Base-by-base conservation (phyloP, 2,888 invertebrate genomes). In the Tipula helvola region DNA sequence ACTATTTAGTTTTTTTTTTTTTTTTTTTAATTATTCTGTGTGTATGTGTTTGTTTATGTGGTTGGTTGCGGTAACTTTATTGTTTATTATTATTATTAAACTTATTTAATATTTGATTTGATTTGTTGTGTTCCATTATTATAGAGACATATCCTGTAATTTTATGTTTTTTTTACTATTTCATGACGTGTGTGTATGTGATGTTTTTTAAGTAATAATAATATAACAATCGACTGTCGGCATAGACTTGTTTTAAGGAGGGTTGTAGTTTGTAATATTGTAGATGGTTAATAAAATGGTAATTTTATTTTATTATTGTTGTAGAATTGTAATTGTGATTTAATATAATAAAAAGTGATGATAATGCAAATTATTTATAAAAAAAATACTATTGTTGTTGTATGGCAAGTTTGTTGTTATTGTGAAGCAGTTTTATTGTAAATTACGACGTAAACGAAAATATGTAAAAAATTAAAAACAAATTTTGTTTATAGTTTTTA, bases 151-250 rank as follows among this genome's bases (percentile, higher is more conserved):
- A 39, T 39, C 39, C 41, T 84, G 84, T 41, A 39, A 84, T 39
- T 84, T 13, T 39, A 1, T 39, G 1, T 39, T 36, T 84, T 84
- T n/a, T 7, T 84, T 84, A 84, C 36, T 39, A 84, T 84, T 84
- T 83, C 36, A n/a, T 36, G 36, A 36, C 28, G 13, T 52, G 13
- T 36, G 88, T 88, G 87, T n/a, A n/a, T 86, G 87, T 86, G 86
- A 44, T 86, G 44, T 39, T 85, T 39, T 39, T 5, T 83, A 52
- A 52, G 83, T 85, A 44, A 42, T 85, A 84, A 87, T 87, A 83
- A 87, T 89, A 87, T 88, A 89, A 91, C 91, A 91, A 91, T 91
- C 91, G 91, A 93, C 93, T 93, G 93, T 93, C 93, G 93, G 93
- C 93, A 92, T 93, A 92, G 93, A 92, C 92, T 92, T 90, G 92